Evolutionary conservation across 2,113 vertebrate genomes (phyloP).

Genomic region (Rhadina sibilatrix): DNA sequence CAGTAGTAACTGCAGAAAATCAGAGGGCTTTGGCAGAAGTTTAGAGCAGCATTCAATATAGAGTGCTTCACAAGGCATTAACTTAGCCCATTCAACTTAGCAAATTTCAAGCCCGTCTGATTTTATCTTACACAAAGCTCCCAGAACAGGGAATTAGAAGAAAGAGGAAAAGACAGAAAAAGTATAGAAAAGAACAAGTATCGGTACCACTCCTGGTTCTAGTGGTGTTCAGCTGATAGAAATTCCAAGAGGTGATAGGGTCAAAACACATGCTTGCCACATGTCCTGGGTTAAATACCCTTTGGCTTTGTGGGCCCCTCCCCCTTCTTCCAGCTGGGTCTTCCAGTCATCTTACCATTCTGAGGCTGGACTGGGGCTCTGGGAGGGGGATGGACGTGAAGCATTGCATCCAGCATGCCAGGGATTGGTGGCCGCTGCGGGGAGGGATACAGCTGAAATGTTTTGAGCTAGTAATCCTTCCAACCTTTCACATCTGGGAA

Average conservation of each 20-base stretch:
- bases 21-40: not conserved
- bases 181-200: not conserved
- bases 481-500: not conserved
- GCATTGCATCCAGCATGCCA: rapidly evolving
- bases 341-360: not conserved
- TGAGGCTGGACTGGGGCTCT: not conserved
- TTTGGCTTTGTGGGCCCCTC: not conserved
- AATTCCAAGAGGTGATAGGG: not conserved
- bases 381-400: not conserved
- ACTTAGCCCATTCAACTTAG: not conserved
- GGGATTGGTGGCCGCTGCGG: rapidly evolving
- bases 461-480: not conserved
- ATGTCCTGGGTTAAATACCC: not conserved
- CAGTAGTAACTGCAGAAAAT: not conserved
- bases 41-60: not conserved
- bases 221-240: not conserved
- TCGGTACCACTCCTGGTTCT: rapidly evolving
- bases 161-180: not conserved
- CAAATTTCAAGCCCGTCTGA: not conserved
- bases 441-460: not conserved
- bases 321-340: not conserved
- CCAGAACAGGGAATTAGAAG: not conserved
- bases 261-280: not conserved
- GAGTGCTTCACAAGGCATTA: not conserved
- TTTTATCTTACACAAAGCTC: not conserved